Evolutionary conservation across 1,140 invertebrate species (phyloP), one percentile per base, ranked within the genome.

Genomic region (Ceratina australensis): DNA sequence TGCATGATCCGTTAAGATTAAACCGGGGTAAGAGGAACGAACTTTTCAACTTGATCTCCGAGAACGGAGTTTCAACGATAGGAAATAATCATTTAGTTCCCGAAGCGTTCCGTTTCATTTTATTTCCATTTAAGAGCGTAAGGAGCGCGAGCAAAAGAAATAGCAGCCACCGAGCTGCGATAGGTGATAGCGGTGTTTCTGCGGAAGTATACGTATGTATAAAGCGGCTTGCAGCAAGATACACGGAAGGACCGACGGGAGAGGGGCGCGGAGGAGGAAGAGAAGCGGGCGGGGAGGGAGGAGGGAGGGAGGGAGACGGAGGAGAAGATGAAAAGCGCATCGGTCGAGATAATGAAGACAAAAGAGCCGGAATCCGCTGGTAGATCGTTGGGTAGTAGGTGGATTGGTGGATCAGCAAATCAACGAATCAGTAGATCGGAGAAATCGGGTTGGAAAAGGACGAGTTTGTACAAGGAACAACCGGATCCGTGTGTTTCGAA

Each of bases 391-490:
- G 63, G 26, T 52, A 54, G 33, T 42, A 68, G 73, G 56, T 69
- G 66, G 73, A 60, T 69, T 56, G 66, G 74, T 54, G 57, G 74
- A 77, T 77, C 74, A 50, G 66, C 56, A 28, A 68, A 71, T 76
- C 66, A 69, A 61, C 74, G 74, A 49, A 77, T 77, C 74, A 77
- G 47, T 61, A 72, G 68, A 78, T 72, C 75, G 69, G 28, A 18
- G 68, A 78, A 65, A 65, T 24, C 60, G 16, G 50, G 76, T 72
- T 72, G 56, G 63, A 67, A 75, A 66, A 68, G 72, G 64, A 52
- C 22, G 56, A 61, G 63, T 61, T 61, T 66, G 47, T 52, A 50
- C 28, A 66, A 79, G 60, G 69, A 78, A 72, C 76, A 72, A 72
- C 22, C 52, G 57, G 57, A 78, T 72, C 61, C 63, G 72, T 75